Conservation (phyloP, 2,113 vertebrate genomes). For the Alaudala cheleensis region DNA sequence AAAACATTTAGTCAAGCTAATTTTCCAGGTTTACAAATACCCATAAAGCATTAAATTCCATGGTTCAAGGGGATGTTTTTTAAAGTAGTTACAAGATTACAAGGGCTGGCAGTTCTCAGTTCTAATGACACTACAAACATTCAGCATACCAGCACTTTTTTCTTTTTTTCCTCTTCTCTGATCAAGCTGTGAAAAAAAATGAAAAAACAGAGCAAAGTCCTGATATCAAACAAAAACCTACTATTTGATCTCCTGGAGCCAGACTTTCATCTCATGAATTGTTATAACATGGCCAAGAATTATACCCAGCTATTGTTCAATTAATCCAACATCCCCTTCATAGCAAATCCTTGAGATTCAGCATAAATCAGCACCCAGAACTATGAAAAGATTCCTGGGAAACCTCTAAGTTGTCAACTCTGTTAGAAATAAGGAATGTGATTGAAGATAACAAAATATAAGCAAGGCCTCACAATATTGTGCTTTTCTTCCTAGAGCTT, state of each 20-base stretch:
- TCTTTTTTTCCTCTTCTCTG: background rate
- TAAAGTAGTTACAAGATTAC: background rate
- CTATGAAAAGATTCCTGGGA: background rate
- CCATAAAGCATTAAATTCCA: background rate
- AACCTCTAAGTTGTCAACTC: background rate
- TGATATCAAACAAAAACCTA: background rate
- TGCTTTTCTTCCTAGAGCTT: background rate
- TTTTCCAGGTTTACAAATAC: background rate
- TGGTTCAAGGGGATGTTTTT: background rate
- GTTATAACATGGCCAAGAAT: background rate
- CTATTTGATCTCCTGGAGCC: background rate
- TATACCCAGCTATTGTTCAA: background rate
- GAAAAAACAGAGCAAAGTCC: background rate
- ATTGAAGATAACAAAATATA: background rate
- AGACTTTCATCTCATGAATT: background rate
- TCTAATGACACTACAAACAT: background rate
- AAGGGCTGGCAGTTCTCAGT: background rate
- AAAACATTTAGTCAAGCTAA: background rate
- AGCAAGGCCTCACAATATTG: background rate
- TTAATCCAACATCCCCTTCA: background rate
- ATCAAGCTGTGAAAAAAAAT: slow-evolving; percentile 34
- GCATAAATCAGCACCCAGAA: background rate
- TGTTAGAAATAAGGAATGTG: background rate
- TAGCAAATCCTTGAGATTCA: background rate
- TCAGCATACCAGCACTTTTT: background rate